Evolutionary conservation across 2,888 invertebrate genomes (phyloP), one percentile per base, ranked within the genome.

Genomic region (Aphodius granarius): DNA sequence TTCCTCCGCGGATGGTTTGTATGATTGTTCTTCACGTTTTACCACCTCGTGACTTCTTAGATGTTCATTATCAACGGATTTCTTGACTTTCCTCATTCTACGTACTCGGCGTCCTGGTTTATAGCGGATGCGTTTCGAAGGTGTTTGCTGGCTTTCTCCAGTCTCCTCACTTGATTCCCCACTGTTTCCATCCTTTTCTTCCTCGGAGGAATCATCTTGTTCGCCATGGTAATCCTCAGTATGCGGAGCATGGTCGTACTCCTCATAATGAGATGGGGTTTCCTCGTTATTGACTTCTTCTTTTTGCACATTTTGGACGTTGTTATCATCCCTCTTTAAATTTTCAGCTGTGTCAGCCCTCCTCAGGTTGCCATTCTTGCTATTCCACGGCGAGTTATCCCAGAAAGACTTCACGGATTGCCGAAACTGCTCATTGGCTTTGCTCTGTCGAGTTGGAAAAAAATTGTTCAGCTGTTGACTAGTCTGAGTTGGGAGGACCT

Each of bases 1-100:
- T 15, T 74, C 62, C 18, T 70, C 20, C 3, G 86, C 86, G n/a
- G 85, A 81, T 1, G 83, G 81, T 66, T 84, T 80, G 0, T 84
- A 79, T 6, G 78, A 76, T 22, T 76, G 81, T 75, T 85, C 84
- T 75, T 84, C 82, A 19, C 83, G 80, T 74, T 83, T 84, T 62
- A 82, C 81, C 21, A 85, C 78, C 62, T 85, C 83, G 73, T 85
- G 82, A 4, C 84, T 71, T 76, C 77, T 66, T 3, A n/a, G 66
- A 73, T 43, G 20, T n/a, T 16, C 9, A 63, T 63, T 43, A 23
- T 75, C 75, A 1, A 72, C 63, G 3, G 72, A 63, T 66, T 75
- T 75, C 66, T 75, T 75, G 2, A 75, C 75, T 20, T 75, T 76
- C 20, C 71, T 71, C 18, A 73, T 71, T 20, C 76, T 66, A 21